These are phyloP conservation scores for Tychaedon coryphoeus DNA, from an alignment of 2,113 vertebrate genomes.

Conservation along the genomic window DNA sequence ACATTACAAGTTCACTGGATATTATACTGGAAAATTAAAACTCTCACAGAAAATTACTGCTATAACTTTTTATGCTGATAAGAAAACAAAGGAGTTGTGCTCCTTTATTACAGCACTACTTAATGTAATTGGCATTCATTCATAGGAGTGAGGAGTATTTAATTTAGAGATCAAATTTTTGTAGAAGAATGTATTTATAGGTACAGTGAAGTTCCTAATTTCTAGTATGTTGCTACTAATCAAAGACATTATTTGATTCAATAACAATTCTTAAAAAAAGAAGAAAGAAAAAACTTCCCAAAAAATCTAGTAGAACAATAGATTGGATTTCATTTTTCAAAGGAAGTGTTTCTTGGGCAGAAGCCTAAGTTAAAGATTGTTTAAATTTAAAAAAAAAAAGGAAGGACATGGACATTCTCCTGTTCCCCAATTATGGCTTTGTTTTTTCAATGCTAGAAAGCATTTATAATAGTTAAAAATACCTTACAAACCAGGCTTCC, in stretches of 20 bases:
- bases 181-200: not conserved
- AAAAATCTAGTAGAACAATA: not conserved
- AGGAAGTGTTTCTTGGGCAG: not conserved
- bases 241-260: not conserved
- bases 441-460: not conserved
- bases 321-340: not conserved
- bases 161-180: not conserved
- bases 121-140: not conserved
- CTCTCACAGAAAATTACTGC: not conserved
- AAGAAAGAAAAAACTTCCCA: accelerated
- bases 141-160: not conserved
- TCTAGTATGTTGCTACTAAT: not conserved
- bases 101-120: not conserved
- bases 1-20: not conserved
- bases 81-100: not conserved
- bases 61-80: not conserved
- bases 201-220: not conserved
- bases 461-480: not conserved
- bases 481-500: not conserved
- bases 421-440: not conserved
- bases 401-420: not conserved
- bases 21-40: not conserved
- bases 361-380: not conserved
- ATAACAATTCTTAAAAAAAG: not conserved
- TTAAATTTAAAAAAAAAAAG: not conserved